Percentiles rank a stretch among this genome's conserved stretches.
These are phyloP conservation scores for Ptychadena robeensis DNA, from an alignment of 2,797 vertebrate species.

Conservation along the genomic window DNA sequence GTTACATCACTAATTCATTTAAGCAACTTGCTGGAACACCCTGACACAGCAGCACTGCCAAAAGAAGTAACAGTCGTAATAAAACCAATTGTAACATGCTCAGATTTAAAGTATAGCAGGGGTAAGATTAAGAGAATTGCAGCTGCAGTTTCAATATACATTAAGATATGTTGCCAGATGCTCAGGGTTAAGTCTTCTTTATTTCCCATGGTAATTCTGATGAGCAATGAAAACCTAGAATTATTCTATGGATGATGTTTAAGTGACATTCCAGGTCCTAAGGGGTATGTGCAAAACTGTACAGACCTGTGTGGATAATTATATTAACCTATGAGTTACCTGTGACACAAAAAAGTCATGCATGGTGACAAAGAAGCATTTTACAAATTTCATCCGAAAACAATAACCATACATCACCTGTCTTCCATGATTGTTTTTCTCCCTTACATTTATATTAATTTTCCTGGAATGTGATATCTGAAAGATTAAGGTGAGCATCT, in stretches of 20 bases:
- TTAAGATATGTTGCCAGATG: conserved; percentile 60
- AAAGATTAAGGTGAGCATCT: not conserved
- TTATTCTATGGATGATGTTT: conserved; percentile 45
- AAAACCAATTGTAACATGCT: conserved; percentile 54
- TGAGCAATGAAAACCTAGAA: conserved; percentile 58
- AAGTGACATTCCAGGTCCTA: conserved; percentile 33
- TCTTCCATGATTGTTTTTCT: not conserved
- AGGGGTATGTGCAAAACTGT: conserved; percentile 35
- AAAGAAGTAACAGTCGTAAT: conserved; percentile 45
- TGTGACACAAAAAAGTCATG: not conserved
- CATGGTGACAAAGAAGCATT: not conserved
- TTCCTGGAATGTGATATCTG: not conserved
- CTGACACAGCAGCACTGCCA: conserved; percentile 45
- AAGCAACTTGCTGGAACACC: conserved; percentile 38
- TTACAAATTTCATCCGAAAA: not conserved
- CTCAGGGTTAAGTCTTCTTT: conserved; percentile 56
- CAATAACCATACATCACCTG: not conserved
- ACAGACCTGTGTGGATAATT: conserved; percentile 25
- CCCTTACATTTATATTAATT: not conserved
- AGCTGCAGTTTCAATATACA: conserved; percentile 59
- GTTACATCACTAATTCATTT: conserved; percentile 31
- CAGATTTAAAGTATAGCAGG: conserved; percentile 45
- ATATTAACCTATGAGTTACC: conserved; percentile 48
- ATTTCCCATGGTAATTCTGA: conserved; percentile 57
- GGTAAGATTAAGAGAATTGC: conserved; percentile 47